These are phyloP conservation scores for Bos taurus DNA, from an alignment of 2,113 vertebrate species.

Conservation along the genomic window DNA sequence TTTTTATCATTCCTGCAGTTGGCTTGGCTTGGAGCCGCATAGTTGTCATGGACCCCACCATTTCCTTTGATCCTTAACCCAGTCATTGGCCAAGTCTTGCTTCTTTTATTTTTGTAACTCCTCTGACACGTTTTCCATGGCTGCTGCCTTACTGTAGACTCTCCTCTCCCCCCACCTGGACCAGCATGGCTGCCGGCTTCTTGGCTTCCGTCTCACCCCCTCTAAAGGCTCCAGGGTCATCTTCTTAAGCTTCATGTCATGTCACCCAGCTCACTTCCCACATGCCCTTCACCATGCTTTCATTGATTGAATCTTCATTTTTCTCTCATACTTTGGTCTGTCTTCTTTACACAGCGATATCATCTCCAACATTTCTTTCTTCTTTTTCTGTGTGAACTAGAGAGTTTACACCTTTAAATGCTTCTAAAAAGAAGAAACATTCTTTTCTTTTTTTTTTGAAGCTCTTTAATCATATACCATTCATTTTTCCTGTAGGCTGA, in stretches of 20 bases:
- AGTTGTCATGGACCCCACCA: not conserved
- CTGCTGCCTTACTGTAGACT: too few relatives aligned
- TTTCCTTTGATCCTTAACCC: not conserved
- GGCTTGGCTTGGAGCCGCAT: not conserved
- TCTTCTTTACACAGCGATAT: not conserved
- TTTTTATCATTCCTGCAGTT: not conserved
- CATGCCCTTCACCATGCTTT: not conserved
- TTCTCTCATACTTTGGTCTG: not conserved
- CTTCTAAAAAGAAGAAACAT: not conserved
- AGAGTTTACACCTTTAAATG: not conserved
- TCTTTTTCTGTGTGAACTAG: not conserved
- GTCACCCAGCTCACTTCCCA: too few relatives aligned
- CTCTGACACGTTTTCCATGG: not conserved
- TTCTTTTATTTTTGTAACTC: not conserved
- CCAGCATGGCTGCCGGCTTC: not conserved
- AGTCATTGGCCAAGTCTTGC: not conserved
- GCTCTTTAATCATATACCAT: not conserved
- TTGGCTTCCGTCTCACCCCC: too few relatives aligned
- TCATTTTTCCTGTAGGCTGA: not conserved
- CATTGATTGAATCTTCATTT: not conserved
- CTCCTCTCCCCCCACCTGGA: rapidly evolving
- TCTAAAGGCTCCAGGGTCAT: not conserved
- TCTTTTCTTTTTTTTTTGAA: not conserved
- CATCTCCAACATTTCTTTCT: not conserved
- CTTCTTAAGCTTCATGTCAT: rapidly evolving